phyloP scores from a whole-genome alignment of 2,888 invertebrate genomes.

The Chironomus riparius region DNA sequence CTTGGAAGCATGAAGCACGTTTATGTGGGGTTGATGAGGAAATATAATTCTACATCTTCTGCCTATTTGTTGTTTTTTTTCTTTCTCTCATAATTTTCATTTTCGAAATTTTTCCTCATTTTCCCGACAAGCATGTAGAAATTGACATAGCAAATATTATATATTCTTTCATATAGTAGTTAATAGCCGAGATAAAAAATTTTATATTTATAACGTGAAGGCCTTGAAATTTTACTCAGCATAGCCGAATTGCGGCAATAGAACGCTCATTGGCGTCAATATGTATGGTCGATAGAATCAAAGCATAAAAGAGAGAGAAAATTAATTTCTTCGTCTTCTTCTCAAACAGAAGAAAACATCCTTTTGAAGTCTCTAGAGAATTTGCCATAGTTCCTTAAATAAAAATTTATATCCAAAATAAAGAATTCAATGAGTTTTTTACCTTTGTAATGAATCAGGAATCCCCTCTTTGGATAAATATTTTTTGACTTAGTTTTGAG shows the following conservation, averaged over 20 bases:
- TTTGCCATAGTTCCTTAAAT: neutral
- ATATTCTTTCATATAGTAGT: neutral
- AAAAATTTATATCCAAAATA: neutral
- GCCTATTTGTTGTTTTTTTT: neutral
- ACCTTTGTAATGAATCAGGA: constrained; percentile 57
- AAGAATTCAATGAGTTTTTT: constrained; percentile 32
- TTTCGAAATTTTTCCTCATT: neutral
- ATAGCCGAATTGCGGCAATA: neutral
- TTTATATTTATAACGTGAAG: neutral
- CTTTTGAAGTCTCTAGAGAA: neutral
- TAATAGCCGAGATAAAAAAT: neutral
- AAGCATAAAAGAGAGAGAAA: neutral
- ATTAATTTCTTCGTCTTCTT: neutral
- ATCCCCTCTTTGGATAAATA: constrained; percentile 52
- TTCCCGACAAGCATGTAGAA: neutral
- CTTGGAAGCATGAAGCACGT: neutral
- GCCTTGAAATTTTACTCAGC: neutral
- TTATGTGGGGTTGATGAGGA: neutral
- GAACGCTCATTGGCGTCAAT: neutral
- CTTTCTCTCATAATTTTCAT: neutral
- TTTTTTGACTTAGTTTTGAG: constrained; percentile 46
- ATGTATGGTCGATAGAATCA: neutral
- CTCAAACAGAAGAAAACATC: neutral
- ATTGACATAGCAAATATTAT: neutral
- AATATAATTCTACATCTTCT: neutral